Conservation (phyloP, 2,888 invertebrate genomes). For the Ophioninae sp. region DNA sequence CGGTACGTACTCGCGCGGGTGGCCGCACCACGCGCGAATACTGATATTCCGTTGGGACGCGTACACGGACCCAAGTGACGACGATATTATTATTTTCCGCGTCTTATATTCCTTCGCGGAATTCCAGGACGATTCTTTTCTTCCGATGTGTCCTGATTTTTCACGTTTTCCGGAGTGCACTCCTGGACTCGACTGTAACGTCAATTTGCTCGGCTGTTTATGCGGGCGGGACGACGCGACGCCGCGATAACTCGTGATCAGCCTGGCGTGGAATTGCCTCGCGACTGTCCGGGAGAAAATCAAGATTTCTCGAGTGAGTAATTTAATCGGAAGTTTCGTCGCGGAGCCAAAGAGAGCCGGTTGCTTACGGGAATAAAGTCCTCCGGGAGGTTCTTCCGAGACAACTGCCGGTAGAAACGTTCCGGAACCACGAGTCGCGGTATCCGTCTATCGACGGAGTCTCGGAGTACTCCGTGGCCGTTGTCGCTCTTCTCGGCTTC, state of each 20-base stretch:
- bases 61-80: slow-evolving; percentile 68
- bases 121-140: slow-evolving; percentile 39
- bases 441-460: not conserved
- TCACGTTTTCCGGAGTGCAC: slow-evolving; percentile 13
- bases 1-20: not conserved
- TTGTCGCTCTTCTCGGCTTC: not conserved
- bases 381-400: not conserved
- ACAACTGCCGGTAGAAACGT: not conserved
- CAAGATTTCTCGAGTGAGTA: slow-evolving; percentile 35
- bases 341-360: slow-evolving; percentile 4
- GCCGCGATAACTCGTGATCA: slow-evolving; percentile 41
- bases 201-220: not conserved
- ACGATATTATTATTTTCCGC: slow-evolving; percentile 68
- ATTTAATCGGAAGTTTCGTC: slow-evolving; percentile 46
- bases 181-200: not conserved
- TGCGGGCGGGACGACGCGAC: not conserved
- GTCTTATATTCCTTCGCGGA: slow-evolving; percentile 42
- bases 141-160: slow-evolving; percentile 49
- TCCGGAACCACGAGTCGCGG: not conserved
- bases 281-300: slow-evolving; percentile 17
- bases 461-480: not conserved
- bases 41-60: slow-evolving; percentile 64
- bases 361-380: slow-evolving; percentile 6
- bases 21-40: slow-evolving; percentile 5
- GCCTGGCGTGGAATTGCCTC: slow-evolving; percentile 12